Evolutionary conservation across 2,888 invertebrate species (phyloP), one percentile per base, ranked within the genome.

Genomic region (Cryptops parisi): DNA sequence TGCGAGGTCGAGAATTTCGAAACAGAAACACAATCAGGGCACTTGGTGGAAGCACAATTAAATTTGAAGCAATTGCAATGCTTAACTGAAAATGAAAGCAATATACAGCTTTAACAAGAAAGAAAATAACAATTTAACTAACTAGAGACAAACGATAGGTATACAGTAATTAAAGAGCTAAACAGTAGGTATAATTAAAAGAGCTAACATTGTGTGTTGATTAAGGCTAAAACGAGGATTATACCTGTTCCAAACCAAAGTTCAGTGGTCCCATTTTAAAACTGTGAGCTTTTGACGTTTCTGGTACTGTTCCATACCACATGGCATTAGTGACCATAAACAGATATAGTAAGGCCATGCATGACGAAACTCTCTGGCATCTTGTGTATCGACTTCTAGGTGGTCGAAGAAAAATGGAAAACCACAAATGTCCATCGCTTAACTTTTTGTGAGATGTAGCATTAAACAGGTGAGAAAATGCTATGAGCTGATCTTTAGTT

Each of bases 321-420:
- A 75, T 68, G 45, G 73, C 73, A 58, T 72, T 73, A n/a, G 70
- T 68, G 54, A 75, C 58, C 74, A 75, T 75, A 39, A 70, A 68
- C 15, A 70, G 62, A 57, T 67, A 72, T 19, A 75, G 64, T 54
- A 75, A 64, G 41, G 70, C 67, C 52, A 74, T 65, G 56, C 72
- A 73, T 57, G 71, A 71, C n/a, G 71, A 69, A 3, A 73, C 68
- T n/a, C 75, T 64, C 61, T 73, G 70, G 9, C 68, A 67, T 6
- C 72, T 61, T 1, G 72, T 71, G 62, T 72, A 74, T 21, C 72
- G 64, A 49, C 70, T 71, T 47, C 68, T 63, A 0, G 71, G 70
- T 3, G 73, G 72, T 21, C 74, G 62, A 26, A 70, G 65, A 55
- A 75, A 68, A 5, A 75, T 69, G 1, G 73, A 73, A 61, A 74